Percentiles rank a stretch among this genome's conserved stretches.
These are phyloP conservation scores for Chrysina gloriosa DNA, from an alignment of 2,888 invertebrate species.

Conservation along the genomic window DNA sequence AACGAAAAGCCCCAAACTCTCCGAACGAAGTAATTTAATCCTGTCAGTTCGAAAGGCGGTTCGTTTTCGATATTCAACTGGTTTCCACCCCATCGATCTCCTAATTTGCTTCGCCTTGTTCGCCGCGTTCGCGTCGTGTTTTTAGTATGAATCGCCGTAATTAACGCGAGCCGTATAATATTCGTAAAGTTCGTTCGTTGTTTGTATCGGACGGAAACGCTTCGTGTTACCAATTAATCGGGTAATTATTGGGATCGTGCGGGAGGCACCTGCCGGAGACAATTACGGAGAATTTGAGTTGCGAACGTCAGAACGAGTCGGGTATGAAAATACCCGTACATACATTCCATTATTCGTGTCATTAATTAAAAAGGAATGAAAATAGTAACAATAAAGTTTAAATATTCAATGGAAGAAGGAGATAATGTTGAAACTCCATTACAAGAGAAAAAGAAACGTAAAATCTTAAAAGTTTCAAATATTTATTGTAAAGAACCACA, in stretches of 20 bases:
- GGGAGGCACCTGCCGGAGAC: neutral
- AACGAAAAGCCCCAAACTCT: neutral
- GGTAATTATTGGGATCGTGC: neutral
- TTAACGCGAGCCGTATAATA: neutral
- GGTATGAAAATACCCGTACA: too few species aligned
- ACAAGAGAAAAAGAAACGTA: too few species aligned
- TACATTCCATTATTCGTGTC: too few species aligned
- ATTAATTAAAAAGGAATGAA: too few species aligned
- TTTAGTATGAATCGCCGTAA: neutral
- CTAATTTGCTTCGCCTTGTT: constrained; percentile 5
- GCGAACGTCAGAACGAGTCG: neutral
- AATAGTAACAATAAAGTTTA: too few species aligned
- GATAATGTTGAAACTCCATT: too few species aligned
- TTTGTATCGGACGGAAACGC: neutral
- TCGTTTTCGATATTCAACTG: constrained; percentile 8
- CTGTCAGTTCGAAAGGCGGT: neutral
- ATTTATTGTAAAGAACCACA: too few species aligned
- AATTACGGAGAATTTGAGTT: neutral
- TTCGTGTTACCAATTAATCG: constrained; percentile 1
- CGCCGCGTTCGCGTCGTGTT: neutral
- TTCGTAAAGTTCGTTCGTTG: neutral
- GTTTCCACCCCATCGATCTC: neutral
- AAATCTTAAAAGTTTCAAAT: too few species aligned
- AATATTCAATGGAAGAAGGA: too few species aligned
- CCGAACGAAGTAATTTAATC: constrained; percentile 1